Percentiles rank a stretch among this genome's conserved stretches.
These are phyloP conservation scores for Strix aluco DNA, from an alignment of 2,113 vertebrate genomes.

Conservation along the genomic window DNA sequence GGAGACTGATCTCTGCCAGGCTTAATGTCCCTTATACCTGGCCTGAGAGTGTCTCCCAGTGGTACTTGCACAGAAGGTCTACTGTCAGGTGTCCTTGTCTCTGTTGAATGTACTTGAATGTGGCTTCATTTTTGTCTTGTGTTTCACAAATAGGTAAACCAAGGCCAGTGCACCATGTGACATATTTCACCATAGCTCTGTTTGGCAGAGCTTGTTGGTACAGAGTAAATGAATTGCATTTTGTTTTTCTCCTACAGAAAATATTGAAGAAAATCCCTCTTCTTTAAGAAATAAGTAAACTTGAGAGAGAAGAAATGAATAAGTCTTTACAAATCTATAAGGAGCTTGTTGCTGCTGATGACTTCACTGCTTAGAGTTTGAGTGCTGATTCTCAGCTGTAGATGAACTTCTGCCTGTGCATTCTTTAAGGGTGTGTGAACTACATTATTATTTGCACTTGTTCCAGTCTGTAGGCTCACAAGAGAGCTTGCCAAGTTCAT, in stretches of 20 bases:
- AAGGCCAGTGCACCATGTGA: neutral
- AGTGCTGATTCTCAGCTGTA: neutral
- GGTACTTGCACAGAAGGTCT: neutral
- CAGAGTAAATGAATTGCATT: neutral
- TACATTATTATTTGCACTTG: neutral
- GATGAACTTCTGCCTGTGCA: neutral
- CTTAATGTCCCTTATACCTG: neutral
- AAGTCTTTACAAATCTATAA: neutral
- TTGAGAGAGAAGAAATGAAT: neutral
- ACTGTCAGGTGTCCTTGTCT: neutral
- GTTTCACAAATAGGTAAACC: neutral
- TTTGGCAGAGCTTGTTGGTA: neutral
- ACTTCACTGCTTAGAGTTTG: neutral
- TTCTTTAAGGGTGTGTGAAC: neutral
- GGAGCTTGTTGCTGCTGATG: neutral
- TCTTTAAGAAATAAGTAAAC: neutral
- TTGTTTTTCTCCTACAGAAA: neutral
- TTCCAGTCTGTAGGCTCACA: neutral
- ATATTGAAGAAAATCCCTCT: neutral
- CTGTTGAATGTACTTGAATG: neutral
- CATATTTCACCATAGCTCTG: neutral
- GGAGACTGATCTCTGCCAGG: neutral
- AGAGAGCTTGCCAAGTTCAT: neutral
- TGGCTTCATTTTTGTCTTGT: neutral
- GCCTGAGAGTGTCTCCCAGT: neutral